Evolutionary conservation across 2,888 invertebrate genomes (phyloP).

Genomic region (Folsomia manolachei): DNA sequence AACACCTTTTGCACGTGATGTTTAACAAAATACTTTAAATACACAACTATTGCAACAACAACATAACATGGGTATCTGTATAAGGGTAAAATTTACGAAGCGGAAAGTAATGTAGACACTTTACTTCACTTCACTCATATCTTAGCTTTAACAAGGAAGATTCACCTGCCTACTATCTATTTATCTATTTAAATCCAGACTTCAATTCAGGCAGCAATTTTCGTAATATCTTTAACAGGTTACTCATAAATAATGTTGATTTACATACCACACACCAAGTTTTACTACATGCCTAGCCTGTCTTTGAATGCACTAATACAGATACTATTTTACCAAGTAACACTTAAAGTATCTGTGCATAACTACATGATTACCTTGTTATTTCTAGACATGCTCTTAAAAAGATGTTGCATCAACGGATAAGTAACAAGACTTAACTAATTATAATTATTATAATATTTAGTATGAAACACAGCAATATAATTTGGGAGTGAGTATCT

Average conservation of each 20-base stretch:
- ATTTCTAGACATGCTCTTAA: background rate
- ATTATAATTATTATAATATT: background rate
- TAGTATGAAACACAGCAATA: background rate
- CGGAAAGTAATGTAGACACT: no score
- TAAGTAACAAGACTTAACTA: background rate
- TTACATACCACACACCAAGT: constrained; percentile 11
- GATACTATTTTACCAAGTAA: no score
- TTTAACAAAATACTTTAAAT: background rate
- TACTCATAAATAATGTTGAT: constrained; percentile 6
- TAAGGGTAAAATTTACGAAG: no score
- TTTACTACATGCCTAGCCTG: background rate
- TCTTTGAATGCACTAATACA: no score
- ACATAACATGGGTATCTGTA: background rate
- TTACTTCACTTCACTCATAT: background rate
- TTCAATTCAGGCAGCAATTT: background rate
- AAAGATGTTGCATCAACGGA: background rate
- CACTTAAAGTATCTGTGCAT: background rate
- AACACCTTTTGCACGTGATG: background rate
- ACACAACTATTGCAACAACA: background rate
- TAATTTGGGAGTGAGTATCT: background rate
- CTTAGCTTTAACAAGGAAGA: background rate
- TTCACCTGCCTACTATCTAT: no score
- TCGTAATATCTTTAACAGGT: background rate
- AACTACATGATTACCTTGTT: background rate
- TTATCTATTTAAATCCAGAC: background rate